These are phyloP conservation scores for Drosophila arizonae DNA, from an alignment of 1,140 invertebrate species.

Conservation along the genomic window DNA sequence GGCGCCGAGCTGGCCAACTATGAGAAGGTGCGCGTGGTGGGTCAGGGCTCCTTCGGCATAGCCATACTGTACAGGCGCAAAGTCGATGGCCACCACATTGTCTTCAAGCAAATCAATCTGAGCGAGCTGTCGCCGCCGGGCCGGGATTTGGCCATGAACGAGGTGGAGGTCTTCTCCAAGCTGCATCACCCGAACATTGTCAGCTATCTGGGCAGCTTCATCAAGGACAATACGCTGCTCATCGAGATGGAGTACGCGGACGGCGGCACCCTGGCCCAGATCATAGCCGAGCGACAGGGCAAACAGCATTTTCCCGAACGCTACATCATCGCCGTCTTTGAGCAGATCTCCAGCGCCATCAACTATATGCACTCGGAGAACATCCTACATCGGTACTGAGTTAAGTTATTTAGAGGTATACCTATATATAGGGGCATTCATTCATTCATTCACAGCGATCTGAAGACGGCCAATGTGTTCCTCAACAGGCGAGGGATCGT, in stretches of 20 bases:
- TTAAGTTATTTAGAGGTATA: too few species aligned
- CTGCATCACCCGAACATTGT: slow-evolving; percentile 90
- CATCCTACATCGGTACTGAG: slow-evolving; percentile 87
- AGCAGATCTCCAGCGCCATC: slow-evolving; percentile 89
- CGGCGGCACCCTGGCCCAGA: slow-evolving; percentile 88
- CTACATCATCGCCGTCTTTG: slow-evolving; percentile 87
- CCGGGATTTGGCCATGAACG: slow-evolving; percentile 89
- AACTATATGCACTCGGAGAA: slow-evolving; percentile 89
- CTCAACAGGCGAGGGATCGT: slow-evolving; percentile 87
- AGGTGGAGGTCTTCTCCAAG: slow-evolving; percentile 88
- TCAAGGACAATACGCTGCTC: slow-evolving; percentile 88
- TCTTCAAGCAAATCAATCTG: slow-evolving; percentile 91
- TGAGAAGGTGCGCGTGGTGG: slow-evolving; percentile 74
- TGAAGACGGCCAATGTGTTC: slow-evolving; percentile 92
- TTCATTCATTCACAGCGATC: slow-evolving; percentile 84
- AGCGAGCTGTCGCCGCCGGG: slow-evolving; percentile 87
- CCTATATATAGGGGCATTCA: too few species aligned
- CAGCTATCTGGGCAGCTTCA: slow-evolving; percentile 90
- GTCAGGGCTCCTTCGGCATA: slow-evolving; percentile 88
- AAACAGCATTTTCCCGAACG: slow-evolving; percentile 84
- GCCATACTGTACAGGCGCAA: slow-evolving; percentile 88
- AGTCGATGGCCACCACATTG: slow-evolving; percentile 87
- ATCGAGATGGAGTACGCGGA: slow-evolving; percentile 94
- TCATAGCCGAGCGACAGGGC: slow-evolving; percentile 84
- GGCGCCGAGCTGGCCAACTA: slow-evolving; percentile 74